Percentiles rank a stretch among this genome's conserved stretches.
Evolutionary conservation across 1,140 invertebrate species (phyloP).

Genomic region (Brachionus plicatilis): DNA sequence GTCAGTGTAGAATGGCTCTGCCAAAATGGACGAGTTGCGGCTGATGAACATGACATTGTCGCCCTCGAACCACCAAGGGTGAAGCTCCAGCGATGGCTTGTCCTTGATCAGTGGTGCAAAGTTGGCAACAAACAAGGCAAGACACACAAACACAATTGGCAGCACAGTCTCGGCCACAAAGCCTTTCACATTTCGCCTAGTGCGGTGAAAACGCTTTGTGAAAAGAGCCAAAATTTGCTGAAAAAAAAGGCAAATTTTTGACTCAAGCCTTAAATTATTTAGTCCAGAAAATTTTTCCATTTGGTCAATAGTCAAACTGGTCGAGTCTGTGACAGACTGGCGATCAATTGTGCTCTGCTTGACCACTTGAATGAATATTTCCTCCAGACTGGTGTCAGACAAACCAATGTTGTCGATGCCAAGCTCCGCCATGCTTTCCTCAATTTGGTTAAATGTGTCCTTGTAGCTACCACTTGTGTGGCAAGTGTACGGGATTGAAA

Average conservation of each 20-base stretch:
- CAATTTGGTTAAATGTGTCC: slow-evolving; percentile 39
- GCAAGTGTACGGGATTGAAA: slow-evolving; percentile 51
- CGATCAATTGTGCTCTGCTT: neutral
- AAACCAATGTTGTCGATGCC: slow-evolving; percentile 48
- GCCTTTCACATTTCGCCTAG: slow-evolving; percentile 59
- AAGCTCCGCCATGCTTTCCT: slow-evolving; percentile 43
- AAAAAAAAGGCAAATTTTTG: slow-evolving; percentile 34
- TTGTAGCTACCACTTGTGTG: slow-evolving; percentile 38
- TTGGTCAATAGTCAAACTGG: neutral
- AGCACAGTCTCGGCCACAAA: slow-evolving; percentile 61
- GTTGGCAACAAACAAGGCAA: slow-evolving; percentile 56
- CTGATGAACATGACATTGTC: neutral
- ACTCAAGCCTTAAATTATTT: neutral
- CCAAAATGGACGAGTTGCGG: neutral
- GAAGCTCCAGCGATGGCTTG: slow-evolving; percentile 56
- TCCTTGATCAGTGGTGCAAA: slow-evolving; percentile 53
- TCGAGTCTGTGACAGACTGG: neutral
- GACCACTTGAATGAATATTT: slow-evolving; percentile 60
- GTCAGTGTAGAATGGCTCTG: neutral
- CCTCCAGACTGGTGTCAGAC: slow-evolving; percentile 53
- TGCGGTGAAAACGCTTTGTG: slow-evolving; percentile 59
- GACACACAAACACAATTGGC: slow-evolving; percentile 59
- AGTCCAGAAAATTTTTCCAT: neutral
- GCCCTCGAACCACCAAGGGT: slow-evolving; percentile 58
- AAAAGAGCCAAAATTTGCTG: slow-evolving; percentile 58